phyloP scores from a whole-genome alignment of 2,797 vertebrate genomes.

The Enteromius radiatus region DNA sequence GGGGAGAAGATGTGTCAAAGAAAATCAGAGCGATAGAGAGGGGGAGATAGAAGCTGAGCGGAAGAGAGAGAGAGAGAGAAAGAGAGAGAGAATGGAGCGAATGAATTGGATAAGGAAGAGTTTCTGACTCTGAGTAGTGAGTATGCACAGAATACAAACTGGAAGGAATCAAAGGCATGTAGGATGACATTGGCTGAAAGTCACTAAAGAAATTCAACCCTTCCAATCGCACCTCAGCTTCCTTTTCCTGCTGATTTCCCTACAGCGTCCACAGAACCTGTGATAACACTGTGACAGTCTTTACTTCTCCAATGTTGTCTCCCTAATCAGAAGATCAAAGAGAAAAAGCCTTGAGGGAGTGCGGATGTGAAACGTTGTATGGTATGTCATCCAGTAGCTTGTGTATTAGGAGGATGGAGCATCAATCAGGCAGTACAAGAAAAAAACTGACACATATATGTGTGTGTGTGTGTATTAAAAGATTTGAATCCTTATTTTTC shows the following conservation, averaged over 20 bases:
- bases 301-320: background rate
- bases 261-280: conserved; percentile 10
- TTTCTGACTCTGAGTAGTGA: conserved; percentile 47
- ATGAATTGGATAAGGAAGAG: conserved; percentile 50
- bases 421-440: background rate
- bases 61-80: conserved; percentile 49
- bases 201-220: conserved; percentile 44
- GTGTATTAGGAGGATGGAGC: background rate
- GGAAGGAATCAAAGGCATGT: conserved; percentile 37
- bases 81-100: conserved; percentile 23
- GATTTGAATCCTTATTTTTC: background rate
- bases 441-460: background rate
- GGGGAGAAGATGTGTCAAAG: conserved; percentile 24
- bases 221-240: background rate
- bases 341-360: conserved; percentile 9
- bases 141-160: conserved; percentile 43
- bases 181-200: conserved; percentile 55
- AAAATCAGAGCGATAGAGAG: conserved; percentile 23
- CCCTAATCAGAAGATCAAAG: conserved; percentile 30
- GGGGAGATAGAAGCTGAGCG: conserved; percentile 15
- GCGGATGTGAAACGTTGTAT: background rate
- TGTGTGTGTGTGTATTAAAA: background rate
- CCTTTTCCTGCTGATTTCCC: conserved; percentile 23
- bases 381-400: background rate
- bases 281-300: conserved; percentile 23